A percentile compares a stretch with the other conserved stretches of the same genome.
phyloP scores from a whole-genome alignment of 2,888 invertebrate species.

The Xanthia icteritia region DNA sequence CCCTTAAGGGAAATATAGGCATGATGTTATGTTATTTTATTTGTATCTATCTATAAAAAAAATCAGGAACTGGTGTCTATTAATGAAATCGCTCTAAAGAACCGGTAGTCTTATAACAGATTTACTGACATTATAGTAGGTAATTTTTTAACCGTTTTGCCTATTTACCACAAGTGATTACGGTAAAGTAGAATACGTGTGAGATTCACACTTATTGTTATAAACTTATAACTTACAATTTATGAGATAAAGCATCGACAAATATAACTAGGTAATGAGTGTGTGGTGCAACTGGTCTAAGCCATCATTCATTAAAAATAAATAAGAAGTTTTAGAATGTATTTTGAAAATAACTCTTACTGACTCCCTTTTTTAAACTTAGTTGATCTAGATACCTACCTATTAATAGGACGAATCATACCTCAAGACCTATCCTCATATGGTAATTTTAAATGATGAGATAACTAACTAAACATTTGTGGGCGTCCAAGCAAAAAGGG shows the following conservation, averaged over 20 bases:
- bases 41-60: too few relatives aligned
- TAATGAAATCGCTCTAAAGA: too few relatives aligned
- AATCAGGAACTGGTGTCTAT: too few relatives aligned
- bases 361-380: too few relatives aligned
- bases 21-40: too few relatives aligned
- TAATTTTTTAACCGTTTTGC: not conserved
- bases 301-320: not conserved
- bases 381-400: too few relatives aligned
- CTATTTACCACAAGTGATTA: not conserved
- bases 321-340: not conserved
- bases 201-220: conserved; percentile 36
- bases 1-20: too few relatives aligned
- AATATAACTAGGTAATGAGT: conserved; percentile 9
- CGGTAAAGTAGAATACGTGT: conserved; percentile 20
- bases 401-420: too few relatives aligned
- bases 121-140: not conserved
- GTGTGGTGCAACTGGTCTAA: not conserved
- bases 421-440: not conserved
- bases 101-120: not conserved
- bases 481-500: too few relatives aligned
- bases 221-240: conserved; percentile 19
- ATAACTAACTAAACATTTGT: not conserved
- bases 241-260: conserved; percentile 5
- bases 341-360: not conserved
- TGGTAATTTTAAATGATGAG: conserved; percentile 10